phyloP scores from a whole-genome alignment of 2,797 vertebrate genomes.

The Smutsia temminckii region DNA sequence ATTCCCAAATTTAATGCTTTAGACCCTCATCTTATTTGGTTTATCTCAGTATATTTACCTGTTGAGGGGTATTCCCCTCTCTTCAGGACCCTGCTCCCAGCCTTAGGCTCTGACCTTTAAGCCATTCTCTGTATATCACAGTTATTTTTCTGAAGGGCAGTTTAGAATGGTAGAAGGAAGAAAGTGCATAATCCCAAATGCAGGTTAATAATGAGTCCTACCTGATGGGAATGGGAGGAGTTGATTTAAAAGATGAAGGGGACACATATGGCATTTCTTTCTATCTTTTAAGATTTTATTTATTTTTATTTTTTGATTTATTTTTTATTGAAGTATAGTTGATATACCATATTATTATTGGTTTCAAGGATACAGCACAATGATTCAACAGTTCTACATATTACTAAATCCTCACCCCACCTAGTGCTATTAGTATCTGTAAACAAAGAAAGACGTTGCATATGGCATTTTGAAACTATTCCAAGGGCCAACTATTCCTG shows the following conservation, averaged over 20 bases:
- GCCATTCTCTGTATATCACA: background rate
- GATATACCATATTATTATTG: no score
- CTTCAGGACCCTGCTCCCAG: background rate
- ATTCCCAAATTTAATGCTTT: background rate
- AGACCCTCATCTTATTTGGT: background rate
- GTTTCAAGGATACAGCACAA: no score
- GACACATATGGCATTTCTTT: background rate
- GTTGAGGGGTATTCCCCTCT: background rate
- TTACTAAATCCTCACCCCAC: no score
- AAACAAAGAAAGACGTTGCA: no score
- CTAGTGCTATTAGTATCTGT: no score
- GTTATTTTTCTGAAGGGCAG: background rate
- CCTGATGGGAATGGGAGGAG: background rate
- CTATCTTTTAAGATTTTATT: no score
- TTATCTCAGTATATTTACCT: background rate
- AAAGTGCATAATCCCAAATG: background rate
- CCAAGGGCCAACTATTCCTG: background rate
- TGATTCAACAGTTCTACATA: no score
- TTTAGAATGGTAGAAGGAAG: background rate
- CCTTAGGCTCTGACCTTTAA: background rate
- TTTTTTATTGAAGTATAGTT: no score
- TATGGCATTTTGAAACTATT: background rate
- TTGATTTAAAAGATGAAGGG: slow-evolving; percentile 6
- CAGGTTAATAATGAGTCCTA: background rate
- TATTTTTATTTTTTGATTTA: no score